Conservation (phyloP, 2,113 vertebrate species). For the Microcebus jonahi region DNA sequence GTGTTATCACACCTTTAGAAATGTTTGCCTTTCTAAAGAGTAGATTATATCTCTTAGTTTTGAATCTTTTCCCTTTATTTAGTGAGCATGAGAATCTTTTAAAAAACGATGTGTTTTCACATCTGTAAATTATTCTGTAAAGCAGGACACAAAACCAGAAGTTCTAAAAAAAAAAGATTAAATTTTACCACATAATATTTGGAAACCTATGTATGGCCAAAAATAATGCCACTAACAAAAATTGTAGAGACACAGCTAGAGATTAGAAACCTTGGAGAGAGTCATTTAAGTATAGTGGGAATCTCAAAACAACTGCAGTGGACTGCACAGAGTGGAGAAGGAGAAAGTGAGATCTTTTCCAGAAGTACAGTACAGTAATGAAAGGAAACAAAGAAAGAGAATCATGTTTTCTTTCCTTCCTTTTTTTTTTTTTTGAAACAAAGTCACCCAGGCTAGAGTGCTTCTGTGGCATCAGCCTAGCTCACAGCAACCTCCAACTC, state of each 20-base stretch:
- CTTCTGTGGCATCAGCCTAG: too few species aligned
- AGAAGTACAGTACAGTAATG: background rate
- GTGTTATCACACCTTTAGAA: background rate
- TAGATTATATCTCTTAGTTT: background rate
- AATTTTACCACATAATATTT: slow-evolving; percentile 9
- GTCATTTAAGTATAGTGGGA: background rate
- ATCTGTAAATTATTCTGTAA: background rate
- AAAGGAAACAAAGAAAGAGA: background rate
- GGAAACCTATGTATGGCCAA: background rate
- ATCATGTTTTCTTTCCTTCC: too few species aligned
- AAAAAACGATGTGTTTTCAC: background rate
- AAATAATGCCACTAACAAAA: background rate
- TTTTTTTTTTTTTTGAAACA: too few species aligned
- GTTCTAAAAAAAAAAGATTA: background rate
- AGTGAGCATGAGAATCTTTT: background rate
- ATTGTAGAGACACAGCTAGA: background rate
- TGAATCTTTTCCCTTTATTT: slow-evolving; percentile 19
- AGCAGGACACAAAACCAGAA: slow-evolving; percentile 18
- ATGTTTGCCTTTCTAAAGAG: background rate
- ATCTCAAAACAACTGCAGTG: background rate
- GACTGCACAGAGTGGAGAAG: background rate
- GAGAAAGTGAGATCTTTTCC: background rate
- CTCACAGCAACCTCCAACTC: too few species aligned
- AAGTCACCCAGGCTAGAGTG: too few species aligned
- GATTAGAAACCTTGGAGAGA: background rate